Percentiles rank a stretch among this genome's conserved stretches.
These are phyloP conservation scores for Eutolmus rufibarbis DNA, from an alignment of 2,888 invertebrate genomes.

Conservation along the genomic window DNA sequence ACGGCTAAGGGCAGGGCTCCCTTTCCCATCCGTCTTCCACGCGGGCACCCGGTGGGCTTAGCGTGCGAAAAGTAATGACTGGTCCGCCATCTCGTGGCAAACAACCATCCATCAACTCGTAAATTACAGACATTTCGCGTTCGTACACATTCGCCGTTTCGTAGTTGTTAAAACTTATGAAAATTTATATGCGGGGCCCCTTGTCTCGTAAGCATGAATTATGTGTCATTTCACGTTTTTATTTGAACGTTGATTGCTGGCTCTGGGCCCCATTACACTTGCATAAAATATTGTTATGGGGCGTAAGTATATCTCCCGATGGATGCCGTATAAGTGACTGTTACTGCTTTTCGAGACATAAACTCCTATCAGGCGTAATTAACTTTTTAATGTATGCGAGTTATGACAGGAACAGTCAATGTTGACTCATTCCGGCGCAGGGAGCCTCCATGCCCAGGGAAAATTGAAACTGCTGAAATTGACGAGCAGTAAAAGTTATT, in stretches of 20 bases:
- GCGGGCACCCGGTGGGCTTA: conserved; percentile 25
- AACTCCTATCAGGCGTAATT: conserved; percentile 29
- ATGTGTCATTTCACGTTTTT: conserved; percentile 51
- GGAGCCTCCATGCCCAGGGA: not conserved
- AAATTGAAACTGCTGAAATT: conserved; percentile 9
- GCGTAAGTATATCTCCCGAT: conserved; percentile 38
- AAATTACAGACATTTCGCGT: conserved; percentile 43
- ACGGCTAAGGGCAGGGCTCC: not conserved
- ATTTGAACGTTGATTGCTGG: conserved; percentile 51
- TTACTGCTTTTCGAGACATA: conserved; percentile 22
- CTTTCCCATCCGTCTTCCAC: not conserved
- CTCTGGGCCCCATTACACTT: conserved; percentile 39
- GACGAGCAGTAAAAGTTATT: not conserved
- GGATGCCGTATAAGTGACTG: conserved; percentile 28
- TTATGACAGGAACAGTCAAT: conserved; percentile 38
- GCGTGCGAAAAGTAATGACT: conserved; percentile 46
- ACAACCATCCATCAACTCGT: conserved; percentile 44
- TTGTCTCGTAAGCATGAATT: conserved; percentile 51
- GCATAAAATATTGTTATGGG: conserved; percentile 37
- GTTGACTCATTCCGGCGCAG: conserved; percentile 11
- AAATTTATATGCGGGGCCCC: conserved; percentile 40
- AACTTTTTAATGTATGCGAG: conserved; percentile 32
- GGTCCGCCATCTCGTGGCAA: conserved; percentile 46
- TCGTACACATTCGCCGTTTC: not conserved
- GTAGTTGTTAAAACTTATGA: conserved; percentile 40